Base-by-base conservation (phyloP, 2,888 invertebrate species). In the Ceriagrion tenellum region DNA sequence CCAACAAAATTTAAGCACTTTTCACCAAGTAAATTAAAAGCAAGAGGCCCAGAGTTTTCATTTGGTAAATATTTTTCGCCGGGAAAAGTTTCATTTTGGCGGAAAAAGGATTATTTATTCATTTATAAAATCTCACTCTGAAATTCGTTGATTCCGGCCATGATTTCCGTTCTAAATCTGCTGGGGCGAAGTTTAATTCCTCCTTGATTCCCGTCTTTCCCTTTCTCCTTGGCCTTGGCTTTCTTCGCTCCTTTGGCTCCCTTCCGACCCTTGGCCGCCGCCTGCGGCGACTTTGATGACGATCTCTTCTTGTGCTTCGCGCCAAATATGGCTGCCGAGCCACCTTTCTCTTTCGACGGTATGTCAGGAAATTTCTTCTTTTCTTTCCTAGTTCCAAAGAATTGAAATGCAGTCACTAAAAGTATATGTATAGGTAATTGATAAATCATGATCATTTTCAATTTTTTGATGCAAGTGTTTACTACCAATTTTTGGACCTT, bases 291-390 rank as follows among this genome's bases (percentile, higher is more conserved):
- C 4, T 98, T 97, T 0, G 98, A 98, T 0, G 98, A 98, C 0
- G 98, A 98, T 96, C 95, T 95, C 59, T 95, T 95, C 55, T 96
- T 95, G 30, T 95, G 98, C 97, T 98, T 98, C 96, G 98, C 97
- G 96, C 98, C 98, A 96, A 99, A 98, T 97, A 99, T 98, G 95
- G 98, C 97, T 96, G 98, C 97, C 0, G 99, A 99, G 0, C 99
- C 99, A 16, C 99, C 99, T 96, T 98, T 98, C 96, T 99, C 99
- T 96, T 98, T 99, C 4, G 99, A 98, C 0, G 99, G 99, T 96
- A 99, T 98, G 96, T 99, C 99, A 0, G 99, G 99, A 96, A 99
- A 98, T 96, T 98, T 98, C 55, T 98, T 98, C 12, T 98, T 98
- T 96, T 98, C 98, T 81, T 98, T 98, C 95, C 96, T 96, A 89